Percentiles rank a stretch among this genome's conserved stretches.
Evolutionary conservation across 1,140 invertebrate species (phyloP).

Genomic region (Sycophaga agraensis): DNA sequence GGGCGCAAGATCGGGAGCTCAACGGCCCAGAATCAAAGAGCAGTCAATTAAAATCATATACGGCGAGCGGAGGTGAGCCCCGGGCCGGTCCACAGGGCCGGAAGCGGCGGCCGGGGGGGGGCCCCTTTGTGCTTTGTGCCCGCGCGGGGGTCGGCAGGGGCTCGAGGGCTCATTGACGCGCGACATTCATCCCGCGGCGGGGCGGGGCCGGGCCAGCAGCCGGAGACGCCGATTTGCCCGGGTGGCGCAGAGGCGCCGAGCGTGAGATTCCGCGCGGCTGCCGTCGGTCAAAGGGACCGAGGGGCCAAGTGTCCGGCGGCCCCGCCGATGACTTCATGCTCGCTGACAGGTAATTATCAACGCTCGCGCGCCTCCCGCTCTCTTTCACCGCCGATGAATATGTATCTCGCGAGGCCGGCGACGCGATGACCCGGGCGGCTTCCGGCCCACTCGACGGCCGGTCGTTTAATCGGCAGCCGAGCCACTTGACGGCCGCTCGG

Average conservation of each 20-base stretch:
- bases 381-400: conserved; percentile 34
- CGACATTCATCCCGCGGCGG: conserved; percentile 6
- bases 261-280: conserved; percentile 22
- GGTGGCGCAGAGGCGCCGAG: not conserved
- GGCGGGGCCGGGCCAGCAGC: conserved; percentile 14
- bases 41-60: conserved; percentile 30
- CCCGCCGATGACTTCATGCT: conserved; percentile 54
- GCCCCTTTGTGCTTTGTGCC: not conserved
- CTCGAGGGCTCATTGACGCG: conserved; percentile 27
- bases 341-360: conserved; percentile 53
- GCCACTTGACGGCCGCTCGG: conserved; percentile 14
- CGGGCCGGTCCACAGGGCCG: not conserved
- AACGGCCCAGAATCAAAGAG: conserved; percentile 23
- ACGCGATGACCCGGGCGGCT: not conserved
- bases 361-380: conserved; percentile 29
- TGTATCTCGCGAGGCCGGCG: conserved; percentile 16
- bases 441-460: not conserved
- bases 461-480: conserved; percentile 11
- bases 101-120: not conserved
- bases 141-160: not conserved
- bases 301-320: conserved; percentile 6
- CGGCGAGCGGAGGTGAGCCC: not conserved
- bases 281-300: conserved; percentile 21
- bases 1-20: no score
- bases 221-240: not conserved